Evolutionary conservation across 2,888 invertebrate genomes (phyloP), one percentile per base, ranked within the genome.

Genomic region (Chironomus riparius): DNA sequence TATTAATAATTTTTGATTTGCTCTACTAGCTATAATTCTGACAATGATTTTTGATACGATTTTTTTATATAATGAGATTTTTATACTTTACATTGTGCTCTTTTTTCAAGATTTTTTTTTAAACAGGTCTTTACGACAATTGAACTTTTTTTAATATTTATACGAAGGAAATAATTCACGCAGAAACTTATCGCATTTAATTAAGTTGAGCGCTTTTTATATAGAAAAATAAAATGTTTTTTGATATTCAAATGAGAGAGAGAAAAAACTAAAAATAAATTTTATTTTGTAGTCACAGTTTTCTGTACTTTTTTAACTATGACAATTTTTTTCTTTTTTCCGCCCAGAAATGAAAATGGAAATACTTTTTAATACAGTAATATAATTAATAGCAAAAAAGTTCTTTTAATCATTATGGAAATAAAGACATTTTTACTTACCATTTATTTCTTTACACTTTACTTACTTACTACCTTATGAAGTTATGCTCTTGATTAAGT

Each of bases 231-330:
- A 24, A 65, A 22, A 65, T 65, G 65, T 65, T 65, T 65, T 65
- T 65, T 65, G 65, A 65, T 65, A 65, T 65, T 65, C 65, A 65
- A 65, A 65, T 65, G 62, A 62, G 38, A 38, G 38, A 38, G 38
- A 38, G 2, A 38, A 28, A 38, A 38, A 38, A 38, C 38, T 38
- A 38, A 38, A 38, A 24, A 10, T 65, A 10, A 50, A 62, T n/a
- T n/a, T 24, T 21, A 15, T 24, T 65, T 65, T 5, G 65, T 65
- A 65, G 65, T 21, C 12, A 56, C 38, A 56, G 7, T 15, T 56
- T 56, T 56, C 56, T 56, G 7, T 18, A 56, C 50, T 56, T 56
- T n/a, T 56, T 22, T 65, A 13, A 24, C 65, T 65, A 38, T 38
- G 10, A 38, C 38, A 38, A 38, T 10, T 38, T 10, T 38, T 38